Evolutionary conservation across 1,140 invertebrate genomes (phyloP).

Genomic region (Lucilia cuprina): DNA sequence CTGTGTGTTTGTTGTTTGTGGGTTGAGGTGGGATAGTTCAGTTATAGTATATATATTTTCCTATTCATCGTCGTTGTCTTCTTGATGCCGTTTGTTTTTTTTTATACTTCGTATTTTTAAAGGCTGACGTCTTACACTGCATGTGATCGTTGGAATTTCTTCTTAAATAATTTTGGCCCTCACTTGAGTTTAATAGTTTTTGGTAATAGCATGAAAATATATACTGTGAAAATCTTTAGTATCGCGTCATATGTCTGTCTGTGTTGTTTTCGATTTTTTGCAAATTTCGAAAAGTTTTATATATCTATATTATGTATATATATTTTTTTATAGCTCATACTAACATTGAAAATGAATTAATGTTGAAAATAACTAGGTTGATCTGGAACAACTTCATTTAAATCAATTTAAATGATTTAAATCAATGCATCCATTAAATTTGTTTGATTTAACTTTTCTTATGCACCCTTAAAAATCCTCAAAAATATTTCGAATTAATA

Average conservation of each 20-base stretch:
- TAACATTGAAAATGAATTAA: no score
- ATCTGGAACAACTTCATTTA: no score
- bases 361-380: no score
- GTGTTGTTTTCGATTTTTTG: background rate
- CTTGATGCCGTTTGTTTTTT: background rate
- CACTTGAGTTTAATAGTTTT: background rate
- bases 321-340: background rate
- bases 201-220: no score
- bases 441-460: no score
- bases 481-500: no score
- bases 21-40: background rate
- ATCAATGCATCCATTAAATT: no score
- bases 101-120: background rate
- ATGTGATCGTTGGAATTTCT: slow-evolving; percentile 32
- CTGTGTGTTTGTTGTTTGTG: background rate
- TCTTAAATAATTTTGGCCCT: background rate
- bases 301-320: no score
- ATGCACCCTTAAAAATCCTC: no score
- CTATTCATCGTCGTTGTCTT: background rate
- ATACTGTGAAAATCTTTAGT: no score
- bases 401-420: no score
- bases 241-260: background rate
- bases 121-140: slow-evolving; percentile 29
- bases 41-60: background rate
- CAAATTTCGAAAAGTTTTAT: background rate